Conservation (phyloP, 2,113 vertebrate genomes). For the Sisor rabdophorus region DNA sequence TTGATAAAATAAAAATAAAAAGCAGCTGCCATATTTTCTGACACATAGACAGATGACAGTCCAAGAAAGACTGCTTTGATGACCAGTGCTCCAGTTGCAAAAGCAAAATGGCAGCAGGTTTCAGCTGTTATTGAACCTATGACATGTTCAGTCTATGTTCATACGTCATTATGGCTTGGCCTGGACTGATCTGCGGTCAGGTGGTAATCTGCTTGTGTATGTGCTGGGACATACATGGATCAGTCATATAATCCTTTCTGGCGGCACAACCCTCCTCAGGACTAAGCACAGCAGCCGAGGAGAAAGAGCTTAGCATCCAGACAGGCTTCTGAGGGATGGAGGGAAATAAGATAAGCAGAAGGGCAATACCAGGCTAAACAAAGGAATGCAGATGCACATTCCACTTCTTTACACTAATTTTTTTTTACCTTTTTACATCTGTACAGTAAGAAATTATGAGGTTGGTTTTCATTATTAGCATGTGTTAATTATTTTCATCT, state of each 20-base stretch:
- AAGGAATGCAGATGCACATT: neutral
- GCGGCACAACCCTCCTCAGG: constrained; percentile 11
- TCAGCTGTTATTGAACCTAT: neutral
- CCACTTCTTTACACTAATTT: no score
- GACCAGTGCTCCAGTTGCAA: neutral
- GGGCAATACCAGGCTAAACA: neutral
- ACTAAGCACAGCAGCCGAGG: constrained; percentile 20
- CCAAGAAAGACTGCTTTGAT: neutral
- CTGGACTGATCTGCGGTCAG: constrained; percentile 28
- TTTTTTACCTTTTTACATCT: no score
- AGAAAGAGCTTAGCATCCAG: constrained; percentile 25
- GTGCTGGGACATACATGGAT: constrained; percentile 27
- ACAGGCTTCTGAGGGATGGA: neutral
- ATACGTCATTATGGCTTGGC: neutral
- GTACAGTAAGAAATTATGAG: no score
- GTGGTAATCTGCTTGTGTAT: constrained; percentile 36
- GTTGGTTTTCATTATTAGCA: no score
- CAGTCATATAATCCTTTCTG: constrained; percentile 37
- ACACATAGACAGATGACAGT: neutral
- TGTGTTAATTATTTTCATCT: no score
- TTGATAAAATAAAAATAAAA: neutral
- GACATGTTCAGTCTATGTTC: constrained; percentile 1
- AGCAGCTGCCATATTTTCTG: neutral
- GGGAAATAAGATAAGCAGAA: constrained; percentile 11
- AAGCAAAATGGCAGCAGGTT: neutral